phyloP scores from a whole-genome alignment of 2,888 invertebrate species.

The Stegana nigrithorax region DNA sequence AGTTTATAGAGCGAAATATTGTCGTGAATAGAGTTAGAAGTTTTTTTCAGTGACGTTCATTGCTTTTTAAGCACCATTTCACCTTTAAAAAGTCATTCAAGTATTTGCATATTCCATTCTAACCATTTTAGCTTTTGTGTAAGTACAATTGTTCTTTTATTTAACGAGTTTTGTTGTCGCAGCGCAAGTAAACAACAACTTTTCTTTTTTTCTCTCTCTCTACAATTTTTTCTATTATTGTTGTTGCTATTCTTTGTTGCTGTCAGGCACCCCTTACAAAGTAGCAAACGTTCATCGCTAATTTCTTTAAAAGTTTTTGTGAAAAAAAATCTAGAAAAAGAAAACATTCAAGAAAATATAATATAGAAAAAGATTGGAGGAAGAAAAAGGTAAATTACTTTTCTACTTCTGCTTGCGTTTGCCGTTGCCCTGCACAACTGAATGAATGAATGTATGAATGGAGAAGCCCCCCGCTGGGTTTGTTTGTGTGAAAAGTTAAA shows the following conservation, averaged over 20 bases:
- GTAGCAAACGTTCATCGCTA: slow-evolving; percentile 21
- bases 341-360: too few relatives aligned
- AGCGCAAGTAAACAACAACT: slow-evolving; percentile 24
- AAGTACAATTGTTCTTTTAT: slow-evolving; percentile 60
- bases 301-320: slow-evolving; percentile 45
- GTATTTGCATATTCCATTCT: slow-evolving; percentile 64
- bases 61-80: slow-evolving; percentile 63
- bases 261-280: neutral
- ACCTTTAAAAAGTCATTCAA: slow-evolving; percentile 65
- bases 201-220: neutral
- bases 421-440: too few relatives aligned
- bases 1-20: neutral
- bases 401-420: too few relatives aligned
- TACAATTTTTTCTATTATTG: too few relatives aligned
- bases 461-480: too few relatives aligned
- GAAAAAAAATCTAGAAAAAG: neutral
- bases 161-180: slow-evolving; percentile 60
- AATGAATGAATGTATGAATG: too few relatives aligned
- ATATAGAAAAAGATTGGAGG: neutral
- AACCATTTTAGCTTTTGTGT: slow-evolving; percentile 56
- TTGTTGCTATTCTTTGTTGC: slow-evolving; percentile 41
- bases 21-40: too few relatives aligned
- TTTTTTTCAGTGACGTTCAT: slow-evolving; percentile 44
- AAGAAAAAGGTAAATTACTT: neutral
- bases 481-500: too few relatives aligned